Percentiles rank a stretch among this genome's conserved stretches.
phyloP scores from a whole-genome alignment of 2,888 invertebrate genomes.

The Hoplodrina ambigua region DNA sequence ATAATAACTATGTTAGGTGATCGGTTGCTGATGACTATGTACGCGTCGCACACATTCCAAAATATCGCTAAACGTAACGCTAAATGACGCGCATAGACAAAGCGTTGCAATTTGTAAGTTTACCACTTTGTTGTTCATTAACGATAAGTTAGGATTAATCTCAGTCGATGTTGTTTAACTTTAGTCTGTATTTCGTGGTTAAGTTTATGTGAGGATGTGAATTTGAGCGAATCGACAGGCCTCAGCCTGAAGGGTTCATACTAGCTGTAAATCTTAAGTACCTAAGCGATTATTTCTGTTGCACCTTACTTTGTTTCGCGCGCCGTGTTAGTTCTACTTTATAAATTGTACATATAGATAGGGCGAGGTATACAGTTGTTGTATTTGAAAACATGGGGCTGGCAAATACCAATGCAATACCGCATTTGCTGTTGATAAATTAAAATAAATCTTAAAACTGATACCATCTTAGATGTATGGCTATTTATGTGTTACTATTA shows the following conservation, averaged over 20 bases:
- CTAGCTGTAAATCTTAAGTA: constrained; percentile 85
- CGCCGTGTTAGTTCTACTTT: constrained; percentile 86
- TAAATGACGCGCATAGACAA: constrained; percentile 79
- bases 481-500: constrained; percentile 81
- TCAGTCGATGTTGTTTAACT: constrained; percentile 88
- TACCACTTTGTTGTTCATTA: constrained; percentile 91
- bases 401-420: constrained; percentile 82
- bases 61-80: constrained; percentile 84
- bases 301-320: constrained; percentile 87
- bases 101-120: constrained; percentile 86
- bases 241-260: constrained; percentile 84
- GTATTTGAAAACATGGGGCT: constrained; percentile 80
- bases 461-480: constrained; percentile 79
- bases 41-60: constrained; percentile 89
- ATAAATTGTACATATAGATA: constrained; percentile 88
- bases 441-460: constrained; percentile 73
- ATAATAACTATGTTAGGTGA: constrained; percentile 65
- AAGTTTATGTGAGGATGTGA: constrained; percentile 86
- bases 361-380: constrained; percentile 86
- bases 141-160: constrained; percentile 89
- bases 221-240: constrained; percentile 89
- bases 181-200: constrained; percentile 87
- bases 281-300: constrained; percentile 85
- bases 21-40: constrained; percentile 71
- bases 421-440: constrained; percentile 81